Conservation (phyloP, 2,888 invertebrate genomes). For the Yponomeuta sedellus region DNA sequence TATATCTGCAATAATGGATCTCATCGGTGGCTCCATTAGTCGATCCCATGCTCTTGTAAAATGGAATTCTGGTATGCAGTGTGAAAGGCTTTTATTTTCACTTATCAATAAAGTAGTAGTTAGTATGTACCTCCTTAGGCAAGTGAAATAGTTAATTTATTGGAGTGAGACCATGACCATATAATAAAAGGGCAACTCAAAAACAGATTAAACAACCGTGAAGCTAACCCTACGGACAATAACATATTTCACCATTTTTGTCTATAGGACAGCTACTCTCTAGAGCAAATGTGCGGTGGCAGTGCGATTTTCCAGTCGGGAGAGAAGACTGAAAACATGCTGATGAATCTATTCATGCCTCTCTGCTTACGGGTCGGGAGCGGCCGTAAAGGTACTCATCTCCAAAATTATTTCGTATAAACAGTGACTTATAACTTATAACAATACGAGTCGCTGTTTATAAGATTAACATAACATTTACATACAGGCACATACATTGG, state of each 20-base stretch:
- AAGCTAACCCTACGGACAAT: too few relatives aligned
- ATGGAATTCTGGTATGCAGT: too few relatives aligned
- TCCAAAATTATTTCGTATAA: slow-evolving; percentile 5
- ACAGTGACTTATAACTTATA: background rate
- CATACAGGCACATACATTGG: too few relatives aligned
- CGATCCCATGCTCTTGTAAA: too few relatives aligned
- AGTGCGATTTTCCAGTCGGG: slow-evolving; percentile 91
- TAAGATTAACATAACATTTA: too few relatives aligned
- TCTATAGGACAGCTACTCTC: slow-evolving; percentile 85
- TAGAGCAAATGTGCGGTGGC: slow-evolving; percentile 97
- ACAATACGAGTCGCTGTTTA: background rate
- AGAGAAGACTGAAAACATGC: slow-evolving; percentile 95
- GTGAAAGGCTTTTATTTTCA: background rate
- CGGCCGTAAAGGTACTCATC: slow-evolving; percentile 87
- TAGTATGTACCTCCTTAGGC: too few relatives aligned
- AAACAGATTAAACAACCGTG: too few relatives aligned
- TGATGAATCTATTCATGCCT: slow-evolving; percentile 97
- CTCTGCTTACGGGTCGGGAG: slow-evolving; percentile 96
- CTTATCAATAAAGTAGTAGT: background rate
- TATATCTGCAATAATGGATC: too few relatives aligned
- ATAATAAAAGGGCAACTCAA: too few relatives aligned
- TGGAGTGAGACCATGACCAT: too few relatives aligned
- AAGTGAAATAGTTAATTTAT: too few relatives aligned
- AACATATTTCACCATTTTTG: slow-evolving; percentile 6
- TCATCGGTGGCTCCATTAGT: too few relatives aligned